phyloP scores from a whole-genome alignment of 1,140 invertebrate genomes.

The Zaprionus taronus region DNA sequence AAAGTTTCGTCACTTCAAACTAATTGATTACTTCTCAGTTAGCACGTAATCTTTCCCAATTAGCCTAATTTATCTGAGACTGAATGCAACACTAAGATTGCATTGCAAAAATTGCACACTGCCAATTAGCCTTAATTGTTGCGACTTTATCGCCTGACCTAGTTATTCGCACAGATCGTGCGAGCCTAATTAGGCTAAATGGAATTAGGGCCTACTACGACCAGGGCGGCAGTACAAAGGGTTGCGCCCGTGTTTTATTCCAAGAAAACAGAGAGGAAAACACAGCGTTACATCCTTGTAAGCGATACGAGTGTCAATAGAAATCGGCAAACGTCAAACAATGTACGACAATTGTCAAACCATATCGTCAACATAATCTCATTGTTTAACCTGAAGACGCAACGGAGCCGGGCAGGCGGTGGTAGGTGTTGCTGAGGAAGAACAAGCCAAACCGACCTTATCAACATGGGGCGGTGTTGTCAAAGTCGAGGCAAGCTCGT shows the following conservation, averaged over 20 bases:
- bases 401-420: neutral
- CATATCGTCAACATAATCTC: conserved; percentile 84
- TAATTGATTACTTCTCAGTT: neutral
- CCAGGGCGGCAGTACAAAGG: conserved; percentile 57
- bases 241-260: conserved; percentile 66
- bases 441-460: conserved; percentile 43
- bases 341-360: conserved; percentile 84
- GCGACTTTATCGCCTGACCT: conserved; percentile 16
- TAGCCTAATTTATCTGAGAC: conserved; percentile 2
- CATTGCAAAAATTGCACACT: neutral
- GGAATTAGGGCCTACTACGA: conserved; percentile 12
- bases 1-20: neutral
- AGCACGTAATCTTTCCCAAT: neutral
- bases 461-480: conserved; percentile 75
- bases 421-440: neutral
- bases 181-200: conserved; percentile 69
- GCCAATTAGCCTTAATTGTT: conserved; percentile 7
- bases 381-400: conserved; percentile 74
- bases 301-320: conserved; percentile 74
- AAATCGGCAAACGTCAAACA: conserved; percentile 83
- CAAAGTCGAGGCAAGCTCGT: conserved; percentile 65
- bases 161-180: conserved; percentile 47
- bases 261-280: conserved; percentile 53
- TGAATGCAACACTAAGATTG: neutral
- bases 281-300: conserved; percentile 80